These are phyloP conservation scores for Brachionus asplanchnoidis DNA, from an alignment of 1,140 invertebrate genomes.

Conservation along the genomic window DNA sequence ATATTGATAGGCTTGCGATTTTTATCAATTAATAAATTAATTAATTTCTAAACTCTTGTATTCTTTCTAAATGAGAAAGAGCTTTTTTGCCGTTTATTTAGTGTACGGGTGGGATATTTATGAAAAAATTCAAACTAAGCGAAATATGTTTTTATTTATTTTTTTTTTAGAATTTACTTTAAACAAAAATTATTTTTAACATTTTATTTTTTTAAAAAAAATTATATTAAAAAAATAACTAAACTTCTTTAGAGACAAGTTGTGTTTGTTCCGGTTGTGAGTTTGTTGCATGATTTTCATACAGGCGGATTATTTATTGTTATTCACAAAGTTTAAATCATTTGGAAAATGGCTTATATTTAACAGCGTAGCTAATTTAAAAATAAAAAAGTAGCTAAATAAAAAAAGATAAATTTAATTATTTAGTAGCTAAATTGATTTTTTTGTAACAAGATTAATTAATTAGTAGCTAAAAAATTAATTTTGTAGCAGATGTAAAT, in stretches of 20 bases:
- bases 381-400: too few relatives aligned
- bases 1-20: not conserved
- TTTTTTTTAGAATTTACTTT: not conserved
- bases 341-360: too few relatives aligned
- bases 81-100: not conserved
- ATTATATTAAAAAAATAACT: not conserved
- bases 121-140: not conserved
- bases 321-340: not conserved
- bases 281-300: not conserved
- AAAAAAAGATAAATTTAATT: too few relatives aligned
- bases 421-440: too few relatives aligned
- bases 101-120: not conserved
- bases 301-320: not conserved
- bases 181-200: not conserved
- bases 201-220: not conserved
- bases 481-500: too few relatives aligned
- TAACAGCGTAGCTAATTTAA: too few relatives aligned
- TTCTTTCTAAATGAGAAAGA: not conserved
- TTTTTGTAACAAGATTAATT: too few relatives aligned
- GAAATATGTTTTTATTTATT: not conserved
- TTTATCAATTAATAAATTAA: constrained; percentile 9
- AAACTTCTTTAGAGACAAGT: not conserved
- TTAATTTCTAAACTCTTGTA: not conserved
- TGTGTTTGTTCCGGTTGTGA: not conserved
- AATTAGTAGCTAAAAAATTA: too few relatives aligned